These are phyloP conservation scores for Caradrina kadenii DNA, from an alignment of 2,888 invertebrate genomes.

Conservation along the genomic window DNA sequence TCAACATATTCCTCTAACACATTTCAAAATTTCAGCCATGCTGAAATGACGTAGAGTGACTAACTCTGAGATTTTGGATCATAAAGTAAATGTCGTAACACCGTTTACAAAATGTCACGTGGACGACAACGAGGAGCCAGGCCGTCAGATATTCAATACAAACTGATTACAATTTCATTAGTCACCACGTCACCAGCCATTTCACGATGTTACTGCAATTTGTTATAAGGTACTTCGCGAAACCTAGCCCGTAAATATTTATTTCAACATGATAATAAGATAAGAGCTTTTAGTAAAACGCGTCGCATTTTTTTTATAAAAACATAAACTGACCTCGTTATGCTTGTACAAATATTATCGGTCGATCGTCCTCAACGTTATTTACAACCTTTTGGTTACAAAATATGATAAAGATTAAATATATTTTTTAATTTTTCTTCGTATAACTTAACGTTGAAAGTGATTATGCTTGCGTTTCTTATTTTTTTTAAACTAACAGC, in stretches of 20 bases:
- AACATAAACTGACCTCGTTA: constrained; percentile 43
- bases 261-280: constrained; percentile 24
- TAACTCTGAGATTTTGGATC: neutral
- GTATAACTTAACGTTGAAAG: constrained; percentile 11
- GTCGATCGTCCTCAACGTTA: constrained; percentile 46
- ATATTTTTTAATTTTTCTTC: constrained; percentile 26
- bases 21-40: too few relatives aligned
- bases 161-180: constrained; percentile 81
- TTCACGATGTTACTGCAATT: constrained; percentile 6
- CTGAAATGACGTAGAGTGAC: neutral
- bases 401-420: constrained; percentile 48
- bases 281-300: constrained; percentile 36
- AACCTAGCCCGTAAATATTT: constrained; percentile 7
- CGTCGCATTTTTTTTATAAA: constrained; percentile 22
- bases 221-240: neutral
- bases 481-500: neutral
- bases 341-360: constrained; percentile 49
- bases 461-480: neutral
- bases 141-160: constrained; percentile 75
- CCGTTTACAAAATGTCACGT: constrained; percentile 78
- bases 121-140: constrained; percentile 74
- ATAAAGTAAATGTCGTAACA: constrained; percentile 65
- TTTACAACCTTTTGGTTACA: constrained; percentile 39
- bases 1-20: too few relatives aligned
- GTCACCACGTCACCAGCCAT: constrained; percentile 39